phyloP scores from a whole-genome alignment of 2,113 vertebrate species.

The Lontra canadensis region DNA sequence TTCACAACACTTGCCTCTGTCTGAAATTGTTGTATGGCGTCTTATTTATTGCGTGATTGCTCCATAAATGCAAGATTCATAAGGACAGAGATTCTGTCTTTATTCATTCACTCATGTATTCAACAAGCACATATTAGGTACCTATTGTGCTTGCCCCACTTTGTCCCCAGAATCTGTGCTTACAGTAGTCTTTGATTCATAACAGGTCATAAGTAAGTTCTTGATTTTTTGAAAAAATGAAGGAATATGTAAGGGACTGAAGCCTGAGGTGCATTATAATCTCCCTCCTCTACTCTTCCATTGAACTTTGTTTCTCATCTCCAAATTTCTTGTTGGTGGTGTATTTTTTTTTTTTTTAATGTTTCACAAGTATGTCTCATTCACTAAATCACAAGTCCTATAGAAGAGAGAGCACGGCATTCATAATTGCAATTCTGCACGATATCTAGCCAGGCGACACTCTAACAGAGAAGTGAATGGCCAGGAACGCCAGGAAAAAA shows the following conservation, averaged over 20 bases:
- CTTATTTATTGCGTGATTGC: not conserved
- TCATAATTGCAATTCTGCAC: not conserved
- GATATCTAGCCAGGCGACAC: not conserved
- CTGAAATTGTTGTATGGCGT: not conserved
- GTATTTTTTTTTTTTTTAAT: not conserved
- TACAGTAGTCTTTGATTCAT: not conserved
- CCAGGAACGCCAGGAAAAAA: not conserved
- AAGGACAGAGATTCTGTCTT: not conserved
- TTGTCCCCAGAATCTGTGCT: not conserved
- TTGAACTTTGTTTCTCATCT: not conserved
- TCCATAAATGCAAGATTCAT: not conserved
- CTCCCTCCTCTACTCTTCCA: not conserved
- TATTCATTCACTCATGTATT: not conserved
- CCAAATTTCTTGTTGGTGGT: not conserved
- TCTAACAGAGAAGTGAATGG: not conserved
- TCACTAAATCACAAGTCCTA: not conserved
- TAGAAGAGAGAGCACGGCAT: not conserved
- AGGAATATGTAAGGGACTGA: not conserved
- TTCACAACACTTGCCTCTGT: not conserved
- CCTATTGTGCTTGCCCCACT: not conserved
- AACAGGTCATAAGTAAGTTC: not conserved
- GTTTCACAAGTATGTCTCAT: not conserved
- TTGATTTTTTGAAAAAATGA: not conserved
- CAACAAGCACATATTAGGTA: not conserved
- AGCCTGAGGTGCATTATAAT: not conserved